Conservation (phyloP, 2,797 vertebrate genomes). For the Hylomyscus alleni region DNA sequence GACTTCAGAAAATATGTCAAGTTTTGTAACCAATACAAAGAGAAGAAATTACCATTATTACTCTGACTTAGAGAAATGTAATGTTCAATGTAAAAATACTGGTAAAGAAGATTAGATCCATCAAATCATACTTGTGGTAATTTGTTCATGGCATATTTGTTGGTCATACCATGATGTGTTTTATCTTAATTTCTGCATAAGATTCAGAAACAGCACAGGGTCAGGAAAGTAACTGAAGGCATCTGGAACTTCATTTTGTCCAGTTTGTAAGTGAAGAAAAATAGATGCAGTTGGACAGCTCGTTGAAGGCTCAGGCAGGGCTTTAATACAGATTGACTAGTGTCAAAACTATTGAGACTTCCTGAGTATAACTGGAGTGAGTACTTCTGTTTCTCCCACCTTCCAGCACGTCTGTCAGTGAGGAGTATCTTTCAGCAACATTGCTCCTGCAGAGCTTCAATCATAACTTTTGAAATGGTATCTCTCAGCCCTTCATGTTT, state of each 20-base stretch:
- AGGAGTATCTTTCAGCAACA: background rate
- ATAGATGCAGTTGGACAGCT: background rate
- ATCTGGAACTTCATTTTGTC: background rate
- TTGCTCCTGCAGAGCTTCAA: background rate
- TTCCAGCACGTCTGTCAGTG: background rate
- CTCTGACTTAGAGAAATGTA: background rate
- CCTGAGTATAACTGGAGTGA: background rate
- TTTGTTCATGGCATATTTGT: background rate
- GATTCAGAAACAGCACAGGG: background rate
- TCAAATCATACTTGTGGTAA: background rate
- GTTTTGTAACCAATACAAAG: background rate
- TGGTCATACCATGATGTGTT: background rate
- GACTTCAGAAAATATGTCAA: background rate
- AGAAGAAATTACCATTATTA: background rate
- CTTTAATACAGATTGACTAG: background rate
- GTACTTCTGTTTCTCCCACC: background rate
- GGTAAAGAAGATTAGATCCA: background rate
- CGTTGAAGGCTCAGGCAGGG: constrained; percentile 2
- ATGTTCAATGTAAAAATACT: background rate
- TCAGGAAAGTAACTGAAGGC: background rate
- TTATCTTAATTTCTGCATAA: constrained; percentile 12
- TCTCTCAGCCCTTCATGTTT: background rate
- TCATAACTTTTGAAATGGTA: background rate
- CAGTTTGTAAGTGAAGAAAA: background rate
- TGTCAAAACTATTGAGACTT: background rate